These are phyloP conservation scores for Gavialis gangeticus DNA, from an alignment of 2,113 vertebrate species.

Conservation along the genomic window DNA sequence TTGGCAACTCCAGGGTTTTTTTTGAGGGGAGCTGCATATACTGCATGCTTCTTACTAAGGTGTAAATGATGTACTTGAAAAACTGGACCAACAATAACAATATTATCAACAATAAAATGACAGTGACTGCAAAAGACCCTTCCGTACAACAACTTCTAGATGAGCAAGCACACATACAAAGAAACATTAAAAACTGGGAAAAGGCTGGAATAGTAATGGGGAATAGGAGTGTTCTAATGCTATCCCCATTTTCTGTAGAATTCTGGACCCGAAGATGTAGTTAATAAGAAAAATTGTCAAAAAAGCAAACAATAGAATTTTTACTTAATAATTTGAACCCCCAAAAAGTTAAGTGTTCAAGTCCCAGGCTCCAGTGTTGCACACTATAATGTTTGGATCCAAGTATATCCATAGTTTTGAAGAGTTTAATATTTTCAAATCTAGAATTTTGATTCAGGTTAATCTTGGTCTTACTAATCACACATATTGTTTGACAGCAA, in stretches of 20 bases:
- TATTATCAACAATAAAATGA: background rate
- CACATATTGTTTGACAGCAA: background rate
- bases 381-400: background rate
- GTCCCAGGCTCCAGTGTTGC: background rate
- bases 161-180: background rate
- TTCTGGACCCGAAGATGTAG: background rate
- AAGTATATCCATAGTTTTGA: rapidly evolving
- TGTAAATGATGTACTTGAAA: background rate
- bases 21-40: background rate
- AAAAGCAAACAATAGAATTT: background rate
- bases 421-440: background rate
- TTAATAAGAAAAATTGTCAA: background rate
- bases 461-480: background rate
- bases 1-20: background rate
- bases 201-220: background rate
- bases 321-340: background rate
- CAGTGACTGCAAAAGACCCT: background rate
- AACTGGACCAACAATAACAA: background rate
- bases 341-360: background rate
- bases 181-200: background rate
- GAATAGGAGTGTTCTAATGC: background rate
- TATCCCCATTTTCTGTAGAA: background rate
- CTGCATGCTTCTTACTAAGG: background rate
- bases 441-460: background rate
- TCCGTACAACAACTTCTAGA: background rate